Percentiles rank a stretch among this genome's conserved stretches.
phyloP scores from a whole-genome alignment of 2,797 vertebrate species.

The Gymnoscopelus microlampas region DNA sequence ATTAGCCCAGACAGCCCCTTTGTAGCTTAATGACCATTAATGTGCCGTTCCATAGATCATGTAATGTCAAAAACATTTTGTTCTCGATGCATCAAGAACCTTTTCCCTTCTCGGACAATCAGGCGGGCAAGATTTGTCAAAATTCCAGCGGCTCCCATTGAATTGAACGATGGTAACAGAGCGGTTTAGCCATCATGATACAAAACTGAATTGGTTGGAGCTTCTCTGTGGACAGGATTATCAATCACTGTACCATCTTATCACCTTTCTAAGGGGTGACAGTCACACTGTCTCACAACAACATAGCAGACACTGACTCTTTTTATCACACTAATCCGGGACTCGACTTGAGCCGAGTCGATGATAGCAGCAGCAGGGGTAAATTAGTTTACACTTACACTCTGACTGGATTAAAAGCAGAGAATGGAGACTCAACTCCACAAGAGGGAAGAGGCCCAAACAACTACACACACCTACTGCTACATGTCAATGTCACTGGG shows the following conservation, averaged over 20 bases:
- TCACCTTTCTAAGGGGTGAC: conserved; percentile 38
- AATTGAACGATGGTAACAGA: conserved; percentile 15
- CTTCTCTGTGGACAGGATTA: conserved; percentile 42
- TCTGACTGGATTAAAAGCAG: conserved; percentile 77
- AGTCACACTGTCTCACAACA: conserved; percentile 13
- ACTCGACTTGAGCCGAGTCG: conserved; percentile 62
- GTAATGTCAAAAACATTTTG: conserved; percentile 13
- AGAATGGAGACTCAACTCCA: conserved; percentile 47
- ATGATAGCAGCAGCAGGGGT: conserved; percentile 57
- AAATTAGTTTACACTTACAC: conserved; percentile 77
- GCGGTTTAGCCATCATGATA: conserved; percentile 22
- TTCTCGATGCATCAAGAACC: neutral
- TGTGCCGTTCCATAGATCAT: conserved; percentile 25
- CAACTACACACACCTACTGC: conserved; percentile 31
- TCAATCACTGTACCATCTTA: conserved; percentile 68
- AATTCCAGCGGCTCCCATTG: neutral
- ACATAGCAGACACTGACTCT: conserved; percentile 55
- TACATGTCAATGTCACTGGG: conserved; percentile 48
- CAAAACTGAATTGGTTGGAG: conserved; percentile 32
- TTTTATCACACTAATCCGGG: conserved; percentile 74
- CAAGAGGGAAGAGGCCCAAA: conserved; percentile 19
- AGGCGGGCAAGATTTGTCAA: neutral
- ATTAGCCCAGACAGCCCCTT: conserved; percentile 6
- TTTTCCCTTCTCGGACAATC: neutral
- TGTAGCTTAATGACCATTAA: conserved; percentile 15